Evolutionary conservation across 2,888 invertebrate genomes (phyloP).

Genomic region (Andricus quercusramuli): DNA sequence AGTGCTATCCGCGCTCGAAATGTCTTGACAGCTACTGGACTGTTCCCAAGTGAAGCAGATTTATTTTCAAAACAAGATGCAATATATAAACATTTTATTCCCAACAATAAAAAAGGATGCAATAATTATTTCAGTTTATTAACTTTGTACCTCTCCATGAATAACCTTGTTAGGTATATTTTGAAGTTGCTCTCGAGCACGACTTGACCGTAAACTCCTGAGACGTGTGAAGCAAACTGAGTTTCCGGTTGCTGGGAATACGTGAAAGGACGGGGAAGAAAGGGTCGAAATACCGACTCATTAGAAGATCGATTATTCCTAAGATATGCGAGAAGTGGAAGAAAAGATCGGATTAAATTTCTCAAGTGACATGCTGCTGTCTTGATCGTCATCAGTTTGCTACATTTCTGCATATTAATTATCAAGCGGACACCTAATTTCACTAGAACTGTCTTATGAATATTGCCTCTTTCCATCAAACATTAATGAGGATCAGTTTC

Average conservation of each 20-base stretch:
- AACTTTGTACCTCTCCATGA: background rate
- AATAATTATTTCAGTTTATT: background rate
- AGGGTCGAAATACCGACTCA: conserved; percentile 17
- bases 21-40: no score
- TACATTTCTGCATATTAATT: conserved; percentile 20
- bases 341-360: conserved; percentile 10
- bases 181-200: background rate
- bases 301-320: conserved; percentile 30
- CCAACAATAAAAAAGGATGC: background rate
- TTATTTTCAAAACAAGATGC: background rate
- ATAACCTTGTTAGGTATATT: conserved; percentile 19
- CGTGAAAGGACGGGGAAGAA: conserved; percentile 4
- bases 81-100: background rate
- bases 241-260: background rate
- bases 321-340: conserved; percentile 1
- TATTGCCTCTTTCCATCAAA: conserved; percentile 2
- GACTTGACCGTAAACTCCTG: conserved; percentile 29
- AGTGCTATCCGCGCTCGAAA: no score
- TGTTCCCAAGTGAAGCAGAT: no score
- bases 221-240: conserved; percentile 30
- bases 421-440: conserved; percentile 2
- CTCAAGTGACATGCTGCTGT: background rate
- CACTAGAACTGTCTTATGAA: conserved; percentile 14
- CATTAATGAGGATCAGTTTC: background rate
- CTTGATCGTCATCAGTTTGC: background rate